Conservation (phyloP, 2,797 vertebrate genomes). For the Pangasius mekongensis region DNA sequence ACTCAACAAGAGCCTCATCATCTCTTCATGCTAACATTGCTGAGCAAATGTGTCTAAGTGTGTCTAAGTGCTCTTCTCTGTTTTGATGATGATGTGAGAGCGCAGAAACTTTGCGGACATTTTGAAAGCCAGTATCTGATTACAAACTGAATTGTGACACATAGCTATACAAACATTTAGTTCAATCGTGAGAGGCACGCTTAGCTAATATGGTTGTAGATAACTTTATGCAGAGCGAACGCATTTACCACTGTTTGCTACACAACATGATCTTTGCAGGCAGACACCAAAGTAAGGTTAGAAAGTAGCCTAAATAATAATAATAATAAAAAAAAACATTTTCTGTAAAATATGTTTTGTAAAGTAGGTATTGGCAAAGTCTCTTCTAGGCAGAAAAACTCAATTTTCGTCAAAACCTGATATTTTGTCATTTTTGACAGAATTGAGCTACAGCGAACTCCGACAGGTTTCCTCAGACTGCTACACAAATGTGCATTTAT, state of each 20-base stretch:
- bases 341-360: background rate
- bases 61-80: too few species aligned
- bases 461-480: background rate
- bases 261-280: too few species aligned
- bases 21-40: background rate
- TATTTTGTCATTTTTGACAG: too few species aligned
- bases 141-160: too few species aligned
- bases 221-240: too few species aligned
- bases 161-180: too few species aligned
- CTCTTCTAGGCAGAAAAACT: background rate
- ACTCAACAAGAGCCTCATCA: background rate
- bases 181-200: too few species aligned
- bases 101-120: too few species aligned
- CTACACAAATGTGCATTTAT: background rate
- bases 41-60: background rate
- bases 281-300: background rate
- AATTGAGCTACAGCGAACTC: background rate
- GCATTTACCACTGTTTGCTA: too few species aligned
- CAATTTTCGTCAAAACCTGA: background rate
- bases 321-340: background rate
- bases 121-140: too few species aligned
- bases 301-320: background rate
- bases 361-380: background rate
- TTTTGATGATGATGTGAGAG: too few species aligned
- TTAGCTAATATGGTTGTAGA: too few species aligned